These are phyloP conservation scores for Hirtodrosophila confusa DNA, from an alignment of 2,888 invertebrate genomes.

Conservation along the genomic window DNA sequence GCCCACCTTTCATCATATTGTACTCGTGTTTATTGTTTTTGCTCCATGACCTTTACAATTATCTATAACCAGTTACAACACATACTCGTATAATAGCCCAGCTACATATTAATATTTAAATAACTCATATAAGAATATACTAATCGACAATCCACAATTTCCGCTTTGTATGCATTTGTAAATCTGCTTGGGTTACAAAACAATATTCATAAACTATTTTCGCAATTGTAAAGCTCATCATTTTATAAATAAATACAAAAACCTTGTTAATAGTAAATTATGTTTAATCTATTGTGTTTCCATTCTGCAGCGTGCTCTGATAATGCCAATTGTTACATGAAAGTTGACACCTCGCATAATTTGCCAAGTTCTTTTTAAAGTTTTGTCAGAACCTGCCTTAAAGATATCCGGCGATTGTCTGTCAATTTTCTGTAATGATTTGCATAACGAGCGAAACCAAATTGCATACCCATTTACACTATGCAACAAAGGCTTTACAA, in stretches of 20 bases:
- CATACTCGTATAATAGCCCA: constrained; percentile 27
- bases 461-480: constrained; percentile 44
- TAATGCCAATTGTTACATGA: constrained; percentile 83
- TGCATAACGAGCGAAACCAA: constrained; percentile 52
- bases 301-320: constrained; percentile 56
- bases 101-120: constrained; percentile 27
- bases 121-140: constrained; percentile 17
- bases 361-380: constrained; percentile 31
- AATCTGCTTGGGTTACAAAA: constrained; percentile 4
- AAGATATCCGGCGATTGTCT: constrained; percentile 39
- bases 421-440: constrained; percentile 75
- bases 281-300: constrained; percentile 7
- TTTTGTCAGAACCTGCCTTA: constrained; percentile 7
- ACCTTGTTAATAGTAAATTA: constrained; percentile 50
- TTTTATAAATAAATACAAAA: constrained; percentile 41
- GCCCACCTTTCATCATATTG: constrained; percentile 42
- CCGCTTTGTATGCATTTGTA: constrained; percentile 3
- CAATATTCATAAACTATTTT: constrained; percentile 11
- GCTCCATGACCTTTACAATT: constrained; percentile 53
- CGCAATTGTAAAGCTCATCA: constrained; percentile 44
- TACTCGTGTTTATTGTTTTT: constrained; percentile 30
- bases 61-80: constrained; percentile 2
- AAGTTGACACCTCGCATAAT: constrained; percentile 66
- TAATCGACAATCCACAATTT: background rate
- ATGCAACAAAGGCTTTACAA: constrained; percentile 11